Evolutionary conservation across 2,888 invertebrate genomes (phyloP), one percentile per base, ranked within the genome.

Genomic region (Seladonia tumulorum): DNA sequence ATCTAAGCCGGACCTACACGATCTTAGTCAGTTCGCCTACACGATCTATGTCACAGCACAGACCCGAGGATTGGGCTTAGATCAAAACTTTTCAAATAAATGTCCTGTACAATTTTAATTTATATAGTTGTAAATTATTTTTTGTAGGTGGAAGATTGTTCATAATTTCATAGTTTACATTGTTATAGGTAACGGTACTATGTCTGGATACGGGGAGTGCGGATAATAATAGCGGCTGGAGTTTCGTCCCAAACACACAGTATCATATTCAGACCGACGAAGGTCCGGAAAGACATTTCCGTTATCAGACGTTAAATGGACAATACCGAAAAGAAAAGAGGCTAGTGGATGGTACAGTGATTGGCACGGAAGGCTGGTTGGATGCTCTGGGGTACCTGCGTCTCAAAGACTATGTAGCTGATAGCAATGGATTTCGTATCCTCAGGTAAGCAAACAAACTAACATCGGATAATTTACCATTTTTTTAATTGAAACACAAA

Each of bases 211-310:
- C 94, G 81, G 93, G 93, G 80, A 94, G 94, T 92, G 94, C 94
- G 57, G 93, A 94, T 84, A 93, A 94, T 85, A 93, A 90, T 87
- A 94, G 95, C 91, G 96, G 96, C 68, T 97, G 97, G 96, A 97
- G 97, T 92, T 96, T 97, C 79, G 91, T 92, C 85, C 96, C 96
- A 22, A 96, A 96, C 75, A 97, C 97, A 83, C 98, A 98, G 95
- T 98, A 98, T 95, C 98, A 98, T 96, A 98, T 98, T 92, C 98
- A 98, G 95, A 98, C 98, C 18, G 98, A 98, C 93, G 98, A 98
- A 94, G 98, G 98, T n/a, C 98, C 98, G 35, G 98, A 98, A 94
- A 96, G 98, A 78, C 98, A 97, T 95, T 98, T 98, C 96, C 97
- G 98, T 88, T 98, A 97, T 95, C 98, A 98, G 95, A 98, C 98